Percentiles rank a stretch among this genome's conserved stretches.
phyloP scores from a whole-genome alignment of 64 coral and sea anemone species.

The Catalaphyllia jardinei region DNA sequence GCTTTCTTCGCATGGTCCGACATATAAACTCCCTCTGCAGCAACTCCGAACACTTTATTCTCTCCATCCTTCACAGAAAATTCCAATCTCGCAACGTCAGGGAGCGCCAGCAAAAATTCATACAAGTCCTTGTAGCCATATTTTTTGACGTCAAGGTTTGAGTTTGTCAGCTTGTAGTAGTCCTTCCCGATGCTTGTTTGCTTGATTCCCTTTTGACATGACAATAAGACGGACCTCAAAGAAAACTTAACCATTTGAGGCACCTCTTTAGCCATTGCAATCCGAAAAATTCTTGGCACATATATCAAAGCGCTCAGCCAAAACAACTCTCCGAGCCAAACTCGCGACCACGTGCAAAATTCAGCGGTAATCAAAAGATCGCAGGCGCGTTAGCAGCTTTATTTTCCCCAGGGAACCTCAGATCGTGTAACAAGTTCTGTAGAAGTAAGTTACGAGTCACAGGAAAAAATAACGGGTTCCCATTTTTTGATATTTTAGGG shows the following conservation, averaged over 20 bases:
- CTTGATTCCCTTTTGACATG: constrained; percentile 48
- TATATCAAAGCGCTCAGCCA: neutral
- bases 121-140: constrained; percentile 72
- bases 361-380: neutral
- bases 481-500: no score
- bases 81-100: constrained; percentile 78
- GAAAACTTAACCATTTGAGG: constrained; percentile 33
- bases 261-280: constrained; percentile 68
- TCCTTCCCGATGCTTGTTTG: constrained; percentile 47
- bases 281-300: neutral
- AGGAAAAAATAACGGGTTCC: no score
- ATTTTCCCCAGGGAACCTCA: no score
- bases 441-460: no score
- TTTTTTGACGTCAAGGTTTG: constrained; percentile 43
- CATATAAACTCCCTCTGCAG: constrained; percentile 39
- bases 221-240: constrained; percentile 67
- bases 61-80: constrained; percentile 76
- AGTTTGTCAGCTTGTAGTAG: constrained; percentile 33
- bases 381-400: neutral
- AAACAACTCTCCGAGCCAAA: neutral
- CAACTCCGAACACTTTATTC: constrained; percentile 74
- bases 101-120: constrained; percentile 73
- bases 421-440: no score
- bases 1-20: constrained; percentile 70
- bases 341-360: neutral